Conservation (phyloP, 2,113 vertebrate species). For the Clupea harengus region DNA sequence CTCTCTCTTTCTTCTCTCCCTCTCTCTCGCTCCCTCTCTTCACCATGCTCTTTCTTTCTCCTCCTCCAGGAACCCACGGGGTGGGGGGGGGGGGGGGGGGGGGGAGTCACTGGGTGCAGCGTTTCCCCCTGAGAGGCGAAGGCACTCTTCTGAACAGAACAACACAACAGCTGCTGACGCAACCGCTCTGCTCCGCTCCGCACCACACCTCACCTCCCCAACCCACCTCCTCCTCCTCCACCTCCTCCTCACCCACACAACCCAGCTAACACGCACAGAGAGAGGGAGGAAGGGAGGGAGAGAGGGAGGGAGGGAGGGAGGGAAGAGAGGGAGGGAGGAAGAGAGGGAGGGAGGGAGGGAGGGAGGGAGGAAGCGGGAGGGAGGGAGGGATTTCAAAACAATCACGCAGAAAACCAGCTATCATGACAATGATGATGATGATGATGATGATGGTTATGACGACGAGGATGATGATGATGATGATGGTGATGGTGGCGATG, state of each 20-base stretch:
- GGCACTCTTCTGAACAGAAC: conserved; percentile 19
- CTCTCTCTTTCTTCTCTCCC: not conserved
- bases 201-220: not conserved
- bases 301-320: not conserved
- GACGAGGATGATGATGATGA: not conserved
- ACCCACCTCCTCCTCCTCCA: not conserved
- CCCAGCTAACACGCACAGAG: not conserved
- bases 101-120: conserved; percentile 20
- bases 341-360: not conserved
- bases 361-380: conserved; percentile 34
- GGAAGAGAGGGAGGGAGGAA: not conserved
- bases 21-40: not conserved
- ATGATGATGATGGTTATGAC: not conserved
- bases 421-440: not conserved
- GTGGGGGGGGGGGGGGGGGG: too few species aligned
- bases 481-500: not conserved
- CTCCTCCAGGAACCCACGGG: conserved; percentile 19
- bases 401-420: not conserved
- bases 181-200: conserved; percentile 35
- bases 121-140: conserved; percentile 30
- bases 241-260: not conserved
- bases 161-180: conserved; percentile 29
- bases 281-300: not conserved
- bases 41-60: not conserved
- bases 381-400: conserved; percentile 22